Percentiles rank a stretch among this genome's conserved stretches.
phyloP scores from a whole-genome alignment of 1,140 invertebrate genomes.

The Ephestia elutella region DNA sequence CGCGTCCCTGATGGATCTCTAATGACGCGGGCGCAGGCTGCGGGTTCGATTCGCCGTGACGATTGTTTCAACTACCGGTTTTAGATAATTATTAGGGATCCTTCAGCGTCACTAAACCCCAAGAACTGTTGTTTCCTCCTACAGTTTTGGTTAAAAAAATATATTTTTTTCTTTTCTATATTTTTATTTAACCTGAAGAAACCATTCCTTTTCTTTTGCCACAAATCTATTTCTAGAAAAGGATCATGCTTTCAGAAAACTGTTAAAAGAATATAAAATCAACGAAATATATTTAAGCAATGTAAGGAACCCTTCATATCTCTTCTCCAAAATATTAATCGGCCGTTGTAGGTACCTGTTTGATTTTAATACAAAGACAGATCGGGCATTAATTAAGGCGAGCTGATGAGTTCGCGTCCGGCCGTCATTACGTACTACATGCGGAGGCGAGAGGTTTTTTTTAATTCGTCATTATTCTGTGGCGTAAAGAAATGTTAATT shows the following conservation, averaged over 20 bases:
- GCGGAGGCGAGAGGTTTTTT: conserved; percentile 69
- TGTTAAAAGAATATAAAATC: not conserved
- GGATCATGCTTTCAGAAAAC: too few relatives aligned
- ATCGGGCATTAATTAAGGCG: conserved; percentile 70
- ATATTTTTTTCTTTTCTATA: too few relatives aligned
- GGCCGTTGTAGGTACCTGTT: conserved; percentile 16
- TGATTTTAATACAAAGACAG: conserved; percentile 72
- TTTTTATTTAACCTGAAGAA: too few relatives aligned
- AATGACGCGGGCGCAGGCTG: conserved; percentile 26
- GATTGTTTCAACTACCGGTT: conserved; percentile 50
- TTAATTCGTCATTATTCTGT: conserved; percentile 73
- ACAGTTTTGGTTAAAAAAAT: not conserved
- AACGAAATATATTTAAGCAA: not conserved
- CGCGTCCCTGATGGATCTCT: conserved; percentile 7
- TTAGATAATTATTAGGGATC: conserved; percentile 35
- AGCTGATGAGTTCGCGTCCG: conserved; percentile 62
- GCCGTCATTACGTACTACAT: conserved; percentile 65
- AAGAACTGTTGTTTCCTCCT: too few relatives aligned
- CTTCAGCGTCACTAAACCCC: not conserved
- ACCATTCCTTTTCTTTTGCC: too few relatives aligned
- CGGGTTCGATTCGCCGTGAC: conserved; percentile 34
- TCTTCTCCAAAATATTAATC: not conserved
- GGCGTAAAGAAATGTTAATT: conserved; percentile 76
- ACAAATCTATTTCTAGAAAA: too few relatives aligned
- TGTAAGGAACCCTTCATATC: not conserved